phyloP scores from a whole-genome alignment of 2,797 vertebrate species.

The Ctenochaetus hawaiiensis region DNA sequence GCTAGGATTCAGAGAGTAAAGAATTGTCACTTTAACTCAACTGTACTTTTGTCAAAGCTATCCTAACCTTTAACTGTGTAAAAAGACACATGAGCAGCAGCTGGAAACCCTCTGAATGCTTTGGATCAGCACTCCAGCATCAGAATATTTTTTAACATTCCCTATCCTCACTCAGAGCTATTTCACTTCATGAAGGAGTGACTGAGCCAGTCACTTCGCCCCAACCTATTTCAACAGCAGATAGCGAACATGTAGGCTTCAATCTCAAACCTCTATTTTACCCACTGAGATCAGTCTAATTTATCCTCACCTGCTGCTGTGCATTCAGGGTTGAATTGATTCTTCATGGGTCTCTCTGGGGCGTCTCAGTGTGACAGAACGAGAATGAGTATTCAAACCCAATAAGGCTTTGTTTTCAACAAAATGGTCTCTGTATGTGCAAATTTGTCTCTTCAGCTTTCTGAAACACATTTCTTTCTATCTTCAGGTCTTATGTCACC shows the following conservation, averaged over 20 bases:
- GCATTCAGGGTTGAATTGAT: conserved; percentile 49
- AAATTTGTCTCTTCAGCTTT: conserved; percentile 13
- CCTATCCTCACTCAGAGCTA: conserved; percentile 6
- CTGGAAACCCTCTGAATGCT: not conserved
- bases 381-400: conserved; percentile 47
- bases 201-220: conserved; percentile 13
- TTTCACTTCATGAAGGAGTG: conserved; percentile 9
- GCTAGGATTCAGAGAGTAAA: conserved; percentile 90
- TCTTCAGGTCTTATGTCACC: conserved; percentile 63
- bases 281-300: conserved; percentile 41
- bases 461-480: conserved; percentile 22
- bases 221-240: conserved; percentile 33
- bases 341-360: conserved; percentile 24
- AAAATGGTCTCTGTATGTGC: conserved; percentile 32
- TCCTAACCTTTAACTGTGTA: not conserved
- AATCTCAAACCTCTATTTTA: conserved; percentile 49
- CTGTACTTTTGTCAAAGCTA: not conserved
- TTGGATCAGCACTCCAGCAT: not conserved
- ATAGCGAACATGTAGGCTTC: conserved; percentile 3
- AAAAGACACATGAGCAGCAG: not conserved
- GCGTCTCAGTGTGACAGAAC: conserved; percentile 50
- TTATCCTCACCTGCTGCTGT: conserved; percentile 49
- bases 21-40: not conserved
- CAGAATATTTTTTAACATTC: conserved; percentile 4
- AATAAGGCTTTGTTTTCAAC: conserved; percentile 37